These are phyloP conservation scores for Piezodorus guildinii DNA, from an alignment of 1,140 invertebrate genomes.

Conservation along the genomic window DNA sequence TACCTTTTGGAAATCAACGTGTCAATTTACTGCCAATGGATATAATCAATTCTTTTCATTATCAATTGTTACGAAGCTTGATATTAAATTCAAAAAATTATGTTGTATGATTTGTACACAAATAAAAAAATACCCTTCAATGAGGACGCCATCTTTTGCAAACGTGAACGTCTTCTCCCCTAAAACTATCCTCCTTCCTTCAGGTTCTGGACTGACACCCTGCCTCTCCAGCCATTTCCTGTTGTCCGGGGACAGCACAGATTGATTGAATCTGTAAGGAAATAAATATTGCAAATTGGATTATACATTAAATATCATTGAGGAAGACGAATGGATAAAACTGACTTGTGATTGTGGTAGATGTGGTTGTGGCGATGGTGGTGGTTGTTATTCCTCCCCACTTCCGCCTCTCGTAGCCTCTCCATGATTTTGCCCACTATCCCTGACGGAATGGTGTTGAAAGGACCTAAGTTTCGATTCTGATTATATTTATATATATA, in stretches of 20 bases:
- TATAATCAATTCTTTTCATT: too few species aligned
- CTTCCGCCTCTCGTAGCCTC: constrained; percentile 36
- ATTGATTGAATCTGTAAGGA: constrained; percentile 20
- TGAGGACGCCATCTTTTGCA: constrained; percentile 39
- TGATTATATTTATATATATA: too few species aligned
- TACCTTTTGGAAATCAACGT: too few species aligned
- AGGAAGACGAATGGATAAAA: too few species aligned
- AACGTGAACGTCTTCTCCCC: constrained; percentile 43
- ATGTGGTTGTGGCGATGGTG: neutral
- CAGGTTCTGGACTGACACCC: constrained; percentile 30
- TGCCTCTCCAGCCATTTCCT: constrained; percentile 41
- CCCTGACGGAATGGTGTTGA: constrained; percentile 41
- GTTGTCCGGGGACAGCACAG: constrained; percentile 42
- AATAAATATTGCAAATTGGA: neutral
- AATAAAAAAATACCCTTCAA: constrained; percentile 34
- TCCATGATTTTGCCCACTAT: constrained; percentile 48
- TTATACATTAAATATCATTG: too few species aligned
- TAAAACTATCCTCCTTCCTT: constrained; percentile 31
- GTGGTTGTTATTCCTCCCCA: constrained; percentile 3
- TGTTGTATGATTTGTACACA: too few species aligned
- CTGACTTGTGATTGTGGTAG: too few species aligned
- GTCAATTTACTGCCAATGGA: too few species aligned
- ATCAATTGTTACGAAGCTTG: too few species aligned
- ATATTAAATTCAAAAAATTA: too few species aligned
- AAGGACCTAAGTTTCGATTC: constrained; percentile 34